A percentile compares a stretch with the other conserved stretches of the same genome.
Conservation (phyloP, 2,113 vertebrate species). For the Muscicapa adusta region DNA sequence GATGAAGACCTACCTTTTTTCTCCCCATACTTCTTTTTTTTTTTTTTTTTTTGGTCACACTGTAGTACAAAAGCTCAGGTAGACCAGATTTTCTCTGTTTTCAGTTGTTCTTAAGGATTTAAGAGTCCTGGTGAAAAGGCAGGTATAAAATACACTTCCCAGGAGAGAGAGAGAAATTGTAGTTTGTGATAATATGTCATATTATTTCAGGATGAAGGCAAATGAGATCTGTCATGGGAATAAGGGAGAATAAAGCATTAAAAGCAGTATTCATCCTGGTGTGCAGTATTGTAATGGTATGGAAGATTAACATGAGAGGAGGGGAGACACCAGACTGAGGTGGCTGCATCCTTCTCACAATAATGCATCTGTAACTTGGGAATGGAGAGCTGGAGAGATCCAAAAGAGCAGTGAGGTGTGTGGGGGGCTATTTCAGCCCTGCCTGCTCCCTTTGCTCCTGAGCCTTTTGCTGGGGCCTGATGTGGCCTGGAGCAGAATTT, state of each 20-base stretch:
- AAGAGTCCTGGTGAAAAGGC: neutral
- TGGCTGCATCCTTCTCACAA: neutral
- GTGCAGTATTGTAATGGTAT: neutral
- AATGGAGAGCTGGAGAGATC: neutral
- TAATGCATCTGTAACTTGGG: neutral
- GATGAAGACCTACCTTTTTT: neutral
- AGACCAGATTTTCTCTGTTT: neutral
- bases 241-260: neutral
- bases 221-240: neutral
- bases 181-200: neutral
- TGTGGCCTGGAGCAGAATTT: neutral
- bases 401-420: neutral
- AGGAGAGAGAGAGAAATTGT: neutral
- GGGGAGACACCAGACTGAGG: neutral
- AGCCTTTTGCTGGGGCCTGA: rapidly evolving
- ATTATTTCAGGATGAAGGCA: neutral
- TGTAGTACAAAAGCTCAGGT: neutral
- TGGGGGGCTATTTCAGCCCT: neutral
- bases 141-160: neutral
- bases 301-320: neutral
- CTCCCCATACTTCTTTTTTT: rapidly evolving
- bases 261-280: neutral
- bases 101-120: neutral
- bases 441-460: neutral
- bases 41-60: neutral